Evolutionary conservation across 2,797 vertebrate genomes (phyloP).

Genomic region (Intellagama lesueurii): DNA sequence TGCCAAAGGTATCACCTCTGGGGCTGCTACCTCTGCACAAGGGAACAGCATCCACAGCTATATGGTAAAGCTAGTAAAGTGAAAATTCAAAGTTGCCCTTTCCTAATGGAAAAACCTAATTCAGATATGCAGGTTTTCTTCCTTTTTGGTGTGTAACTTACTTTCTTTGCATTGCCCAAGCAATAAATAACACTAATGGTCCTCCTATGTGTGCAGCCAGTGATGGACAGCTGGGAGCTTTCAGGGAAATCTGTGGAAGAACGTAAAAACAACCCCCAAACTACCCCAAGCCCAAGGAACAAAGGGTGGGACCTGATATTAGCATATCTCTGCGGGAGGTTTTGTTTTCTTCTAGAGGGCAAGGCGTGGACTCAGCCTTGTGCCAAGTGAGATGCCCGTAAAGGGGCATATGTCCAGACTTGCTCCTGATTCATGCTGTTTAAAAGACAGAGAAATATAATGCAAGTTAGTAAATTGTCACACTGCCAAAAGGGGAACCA

Average conservation of each 20-base stretch:
- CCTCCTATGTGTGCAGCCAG: not conserved
- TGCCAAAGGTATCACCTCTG: too few species aligned
- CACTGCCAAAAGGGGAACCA: conserved; percentile 8
- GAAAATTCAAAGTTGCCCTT: not conserved
- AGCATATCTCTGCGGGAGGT: conserved; percentile 37
- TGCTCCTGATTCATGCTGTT: conserved; percentile 18
- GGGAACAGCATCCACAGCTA: not conserved
- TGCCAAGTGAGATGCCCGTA: conserved; percentile 37
- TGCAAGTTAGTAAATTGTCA: conserved; percentile 11
- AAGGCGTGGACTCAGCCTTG: conserved; percentile 39
- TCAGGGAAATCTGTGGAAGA: conserved; percentile 10
- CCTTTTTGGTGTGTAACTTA: not conserved
- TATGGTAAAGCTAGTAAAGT: not conserved
- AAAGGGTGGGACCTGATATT: conserved; percentile 19
- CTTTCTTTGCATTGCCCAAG: not conserved
- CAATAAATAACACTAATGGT: not conserved
- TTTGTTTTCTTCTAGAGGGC: conserved; percentile 34
- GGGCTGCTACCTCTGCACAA: too few species aligned
- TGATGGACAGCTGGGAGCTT: not conserved
- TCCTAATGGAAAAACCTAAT: not conserved
- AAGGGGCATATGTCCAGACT: conserved; percentile 43
- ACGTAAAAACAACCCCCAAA: not conserved
- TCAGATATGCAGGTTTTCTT: not conserved
- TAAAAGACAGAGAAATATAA: not conserved
- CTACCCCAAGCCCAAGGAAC: not conserved